Conservation (phyloP, 2,888 invertebrate species). For the Brachypalpus laphriformis region DNA sequence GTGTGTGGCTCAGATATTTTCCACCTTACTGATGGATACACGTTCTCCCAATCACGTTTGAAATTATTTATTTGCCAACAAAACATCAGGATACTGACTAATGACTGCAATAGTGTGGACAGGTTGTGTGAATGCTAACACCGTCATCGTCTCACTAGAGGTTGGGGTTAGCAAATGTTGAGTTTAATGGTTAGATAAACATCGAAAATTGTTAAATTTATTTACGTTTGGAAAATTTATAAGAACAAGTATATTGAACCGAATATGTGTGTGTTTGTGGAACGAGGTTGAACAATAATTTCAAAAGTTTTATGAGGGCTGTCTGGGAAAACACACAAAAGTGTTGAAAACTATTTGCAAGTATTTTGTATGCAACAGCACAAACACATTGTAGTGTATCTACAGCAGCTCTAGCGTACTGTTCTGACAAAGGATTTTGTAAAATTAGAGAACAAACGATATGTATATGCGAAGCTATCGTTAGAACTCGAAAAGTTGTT, state of each 20-base stretch:
- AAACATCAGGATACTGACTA: constrained; percentile 34
- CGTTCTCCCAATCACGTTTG: constrained; percentile 54
- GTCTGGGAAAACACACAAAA: constrained; percentile 2
- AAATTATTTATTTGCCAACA: constrained; percentile 63
- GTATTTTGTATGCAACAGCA: background rate
- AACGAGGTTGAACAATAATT: background rate
- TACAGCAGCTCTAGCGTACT: background rate
- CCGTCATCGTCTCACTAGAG: background rate
- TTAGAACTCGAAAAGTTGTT: background rate
- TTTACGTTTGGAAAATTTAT: constrained; percentile 19
- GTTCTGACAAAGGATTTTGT: background rate
- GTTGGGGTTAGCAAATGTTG: too few species aligned
- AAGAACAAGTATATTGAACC: background rate
- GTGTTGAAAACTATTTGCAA: constrained; percentile 10
- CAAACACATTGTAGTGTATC: background rate
- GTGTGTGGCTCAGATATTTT: background rate
- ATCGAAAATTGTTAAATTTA: constrained; percentile 46
- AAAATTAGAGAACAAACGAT: background rate
- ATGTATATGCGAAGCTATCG: constrained; percentile 3
- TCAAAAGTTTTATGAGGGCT: constrained; percentile 19
- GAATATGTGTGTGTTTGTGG: background rate
- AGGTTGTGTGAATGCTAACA: background rate
- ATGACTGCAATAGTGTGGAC: constrained; percentile 26
- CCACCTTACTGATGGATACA: constrained; percentile 18
- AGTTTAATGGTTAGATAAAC: constrained; percentile 42